A percentile compares a stretch with the other conserved stretches of the same genome.
Conservation (phyloP, 2,888 invertebrate species). For the Lamellibrachia satsuma region DNA sequence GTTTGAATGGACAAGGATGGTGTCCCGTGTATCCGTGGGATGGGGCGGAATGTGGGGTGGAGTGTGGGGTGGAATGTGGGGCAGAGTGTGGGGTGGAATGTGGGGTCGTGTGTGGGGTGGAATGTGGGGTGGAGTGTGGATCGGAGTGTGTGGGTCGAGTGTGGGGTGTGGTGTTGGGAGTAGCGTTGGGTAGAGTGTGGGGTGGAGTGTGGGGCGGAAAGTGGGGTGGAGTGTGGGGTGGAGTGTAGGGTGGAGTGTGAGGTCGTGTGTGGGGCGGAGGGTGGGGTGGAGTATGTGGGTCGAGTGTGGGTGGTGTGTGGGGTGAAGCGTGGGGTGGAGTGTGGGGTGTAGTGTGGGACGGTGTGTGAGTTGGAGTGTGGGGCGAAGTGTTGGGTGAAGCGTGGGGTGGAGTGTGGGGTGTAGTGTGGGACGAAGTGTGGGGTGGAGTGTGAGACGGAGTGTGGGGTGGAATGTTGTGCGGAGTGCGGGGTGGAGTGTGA, state of each 20-base stretch:
- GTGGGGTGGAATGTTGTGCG: not conserved
- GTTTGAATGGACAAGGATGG: not conserved
- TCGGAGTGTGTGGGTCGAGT: too few species aligned
- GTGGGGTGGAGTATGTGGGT: not conserved
- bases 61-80: too few species aligned
- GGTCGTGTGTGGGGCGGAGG: not conserved
- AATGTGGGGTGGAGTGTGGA: not conserved
- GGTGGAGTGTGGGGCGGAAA: too few species aligned
- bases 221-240: too few species aligned
- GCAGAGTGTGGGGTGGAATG: too few species aligned
- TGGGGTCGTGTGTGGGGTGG: not conserved
- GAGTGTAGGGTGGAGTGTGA: too few species aligned
- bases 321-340: not conserved
- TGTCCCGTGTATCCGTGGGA: not conserved
- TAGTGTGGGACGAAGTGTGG: too few species aligned
- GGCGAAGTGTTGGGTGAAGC: not conserved
- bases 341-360: too few species aligned
- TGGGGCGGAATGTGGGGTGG: not conserved
- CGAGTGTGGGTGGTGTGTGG: not conserved
- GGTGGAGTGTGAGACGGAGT: not conserved
- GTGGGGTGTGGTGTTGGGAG: too few species aligned
- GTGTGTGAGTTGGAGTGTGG: not conserved
- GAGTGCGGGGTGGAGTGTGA: not conserved
- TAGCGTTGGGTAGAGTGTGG: too few species aligned
- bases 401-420: too few species aligned